Conservation (phyloP, 2,113 vertebrate genomes). For the Pterocles burchelli region DNA sequence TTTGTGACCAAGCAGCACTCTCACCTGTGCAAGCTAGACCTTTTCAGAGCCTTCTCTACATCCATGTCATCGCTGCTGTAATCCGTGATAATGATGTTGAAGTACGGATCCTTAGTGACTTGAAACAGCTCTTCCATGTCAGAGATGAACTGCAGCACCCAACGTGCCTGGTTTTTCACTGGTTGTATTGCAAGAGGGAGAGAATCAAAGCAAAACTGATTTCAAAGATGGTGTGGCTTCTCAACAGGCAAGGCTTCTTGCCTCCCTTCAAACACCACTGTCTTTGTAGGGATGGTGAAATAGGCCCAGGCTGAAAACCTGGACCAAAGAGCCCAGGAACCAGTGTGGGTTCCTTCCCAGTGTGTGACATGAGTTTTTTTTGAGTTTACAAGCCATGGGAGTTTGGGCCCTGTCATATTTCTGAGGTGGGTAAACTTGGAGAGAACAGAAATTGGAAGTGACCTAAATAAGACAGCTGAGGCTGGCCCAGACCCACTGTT, state of each 20-base stretch:
- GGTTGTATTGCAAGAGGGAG: neutral
- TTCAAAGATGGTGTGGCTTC: neutral
- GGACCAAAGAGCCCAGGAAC: neutral
- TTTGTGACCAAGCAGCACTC: neutral
- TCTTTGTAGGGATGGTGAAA: neutral
- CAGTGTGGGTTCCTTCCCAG: neutral
- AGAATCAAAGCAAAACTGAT: slow-evolving; percentile 20
- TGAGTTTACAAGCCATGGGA: neutral
- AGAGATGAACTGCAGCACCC: slow-evolving; percentile 90
- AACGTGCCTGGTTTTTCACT: slow-evolving; percentile 98
- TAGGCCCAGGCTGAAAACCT: neutral
- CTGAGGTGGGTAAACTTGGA: neutral
- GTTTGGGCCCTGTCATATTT: neutral
- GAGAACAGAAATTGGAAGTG: neutral
- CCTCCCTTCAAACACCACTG: neutral
- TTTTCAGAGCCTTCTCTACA: slow-evolving; percentile 81
- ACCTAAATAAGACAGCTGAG: neutral
- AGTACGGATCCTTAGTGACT: slow-evolving; percentile 80
- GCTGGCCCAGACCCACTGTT: neutral
- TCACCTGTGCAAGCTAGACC: slow-evolving; percentile 84
- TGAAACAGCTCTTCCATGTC: slow-evolving; percentile 88
- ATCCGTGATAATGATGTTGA: slow-evolving; percentile 90
- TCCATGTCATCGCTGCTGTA: slow-evolving; percentile 93
- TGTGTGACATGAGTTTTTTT: neutral
- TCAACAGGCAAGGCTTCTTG: neutral